phyloP scores from a whole-genome alignment of 2,113 vertebrate species.

The Pardalotus punctatus region DNA sequence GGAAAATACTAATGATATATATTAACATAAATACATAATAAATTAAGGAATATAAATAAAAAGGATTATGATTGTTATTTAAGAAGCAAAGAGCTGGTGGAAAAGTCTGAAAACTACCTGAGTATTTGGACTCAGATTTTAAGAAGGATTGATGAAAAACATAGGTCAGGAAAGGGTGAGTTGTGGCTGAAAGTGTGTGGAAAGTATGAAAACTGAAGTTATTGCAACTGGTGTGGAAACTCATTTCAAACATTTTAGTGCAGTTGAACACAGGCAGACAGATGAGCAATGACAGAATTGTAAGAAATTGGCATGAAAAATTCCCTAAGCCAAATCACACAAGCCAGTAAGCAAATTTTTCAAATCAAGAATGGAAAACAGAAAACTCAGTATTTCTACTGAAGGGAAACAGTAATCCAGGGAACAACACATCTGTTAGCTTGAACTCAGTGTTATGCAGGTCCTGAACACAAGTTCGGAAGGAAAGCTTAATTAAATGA shows the following conservation, averaged over 20 bases:
- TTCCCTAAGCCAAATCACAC: not conserved
- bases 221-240: not conserved
- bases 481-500: not conserved
- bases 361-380: not conserved
- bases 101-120: not conserved
- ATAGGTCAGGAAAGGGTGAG: not conserved
- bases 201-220: not conserved
- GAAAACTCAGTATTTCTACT: not conserved
- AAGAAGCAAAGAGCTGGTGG: not conserved
- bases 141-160: not conserved
- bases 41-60: not conserved
- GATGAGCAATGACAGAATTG: not conserved
- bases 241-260: not conserved
- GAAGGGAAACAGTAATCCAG: not conserved
- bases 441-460: not conserved
- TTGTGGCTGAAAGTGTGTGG: not conserved
- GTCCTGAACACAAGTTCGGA: not conserved
- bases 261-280: not conserved
- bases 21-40: not conserved
- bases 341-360: not conserved
- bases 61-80: not conserved
- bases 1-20: not conserved
- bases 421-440: not conserved
- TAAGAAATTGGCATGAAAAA: not conserved
- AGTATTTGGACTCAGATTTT: not conserved